Conservation (phyloP, 2,888 invertebrate genomes). For the Mythimna lalbum region DNA sequence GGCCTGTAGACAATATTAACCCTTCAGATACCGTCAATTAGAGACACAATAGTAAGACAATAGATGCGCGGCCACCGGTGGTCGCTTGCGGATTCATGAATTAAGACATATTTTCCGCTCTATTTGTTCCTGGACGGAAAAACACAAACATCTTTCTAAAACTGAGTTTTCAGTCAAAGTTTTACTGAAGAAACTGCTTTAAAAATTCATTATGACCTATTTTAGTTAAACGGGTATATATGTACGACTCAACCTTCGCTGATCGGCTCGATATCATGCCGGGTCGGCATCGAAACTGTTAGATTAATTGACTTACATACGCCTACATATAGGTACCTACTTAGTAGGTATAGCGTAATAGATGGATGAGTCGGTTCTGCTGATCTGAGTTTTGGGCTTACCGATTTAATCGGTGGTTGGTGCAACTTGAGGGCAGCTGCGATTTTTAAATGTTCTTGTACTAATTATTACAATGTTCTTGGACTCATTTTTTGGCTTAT, state of each 20-base stretch:
- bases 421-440: neutral
- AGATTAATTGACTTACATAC: conserved; percentile 25
- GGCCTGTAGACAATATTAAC: no score
- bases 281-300: conserved; percentile 15
- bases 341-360: neutral
- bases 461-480: no score
- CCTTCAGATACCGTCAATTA: no score
- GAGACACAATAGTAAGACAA: no score
- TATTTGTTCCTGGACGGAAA: neutral
- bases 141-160: neutral
- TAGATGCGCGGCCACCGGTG: no score
- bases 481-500: no score
- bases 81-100: no score
- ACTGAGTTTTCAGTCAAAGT: conserved; percentile 3
- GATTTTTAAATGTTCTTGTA: no score
- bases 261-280: conserved; percentile 32
- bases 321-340: neutral
- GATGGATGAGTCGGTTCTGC: neutral
- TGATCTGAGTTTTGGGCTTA: neutral
- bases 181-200: conserved; percentile 15
- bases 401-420: neutral
- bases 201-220: conserved; percentile 30
- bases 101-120: neutral
- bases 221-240: conserved; percentile 4
- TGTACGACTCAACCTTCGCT: neutral